Conservation (phyloP, 1,140 invertebrate species). For the Penaeus chinensis region DNA sequence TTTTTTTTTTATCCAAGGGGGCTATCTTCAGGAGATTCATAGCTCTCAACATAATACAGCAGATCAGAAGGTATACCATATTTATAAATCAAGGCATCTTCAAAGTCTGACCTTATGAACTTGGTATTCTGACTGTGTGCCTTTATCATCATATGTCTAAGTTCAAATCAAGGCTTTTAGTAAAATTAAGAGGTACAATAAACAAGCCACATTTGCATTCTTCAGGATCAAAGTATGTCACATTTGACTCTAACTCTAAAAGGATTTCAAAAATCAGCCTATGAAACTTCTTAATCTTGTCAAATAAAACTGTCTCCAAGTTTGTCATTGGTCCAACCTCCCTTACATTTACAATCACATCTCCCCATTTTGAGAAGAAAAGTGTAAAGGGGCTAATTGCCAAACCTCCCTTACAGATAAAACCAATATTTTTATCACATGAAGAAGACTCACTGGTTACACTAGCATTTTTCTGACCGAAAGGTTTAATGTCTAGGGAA, state of each 20-base stretch:
- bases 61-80: slow-evolving; percentile 19
- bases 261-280: slow-evolving; percentile 51
- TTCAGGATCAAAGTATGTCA: slow-evolving; percentile 28
- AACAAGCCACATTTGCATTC: slow-evolving; percentile 7
- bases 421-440: not conserved
- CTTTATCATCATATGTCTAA: not conserved
- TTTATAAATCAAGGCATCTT: slow-evolving; percentile 45
- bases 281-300: slow-evolving; percentile 52
- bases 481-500: slow-evolving; percentile 21
- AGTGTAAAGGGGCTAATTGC: slow-evolving; percentile 51
- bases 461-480: not conserved
- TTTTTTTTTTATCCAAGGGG: slow-evolving; percentile 3
- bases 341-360: slow-evolving; percentile 40
- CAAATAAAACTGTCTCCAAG: not conserved
- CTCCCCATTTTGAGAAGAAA: slow-evolving; percentile 55
- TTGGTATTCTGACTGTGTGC: not conserved
- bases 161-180: not conserved
- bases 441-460: slow-evolving; percentile 13
- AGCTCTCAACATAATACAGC: slow-evolving; percentile 36
- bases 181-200: slow-evolving; percentile 27
- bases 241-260: slow-evolving; percentile 14
- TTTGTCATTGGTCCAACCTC: not conserved
- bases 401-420: slow-evolving; percentile 29
- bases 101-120: slow-evolving; percentile 37
- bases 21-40: slow-evolving; percentile 36